Conservation (phyloP, 2,113 vertebrate genomes). For the Seriola dumerili region DNA sequence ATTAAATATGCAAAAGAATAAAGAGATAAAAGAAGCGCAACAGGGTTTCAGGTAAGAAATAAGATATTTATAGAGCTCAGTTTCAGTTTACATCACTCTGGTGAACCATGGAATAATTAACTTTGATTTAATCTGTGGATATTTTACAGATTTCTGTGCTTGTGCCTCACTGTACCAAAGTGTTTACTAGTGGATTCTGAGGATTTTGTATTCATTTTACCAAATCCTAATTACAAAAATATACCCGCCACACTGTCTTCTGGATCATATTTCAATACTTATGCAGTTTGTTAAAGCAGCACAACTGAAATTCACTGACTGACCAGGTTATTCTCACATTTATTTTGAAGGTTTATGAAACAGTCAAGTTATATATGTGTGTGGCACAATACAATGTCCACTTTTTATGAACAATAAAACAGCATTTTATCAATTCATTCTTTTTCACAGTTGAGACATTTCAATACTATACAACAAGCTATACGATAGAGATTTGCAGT, state of each 20-base stretch:
- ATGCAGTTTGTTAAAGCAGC: background rate
- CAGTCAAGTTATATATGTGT: background rate
- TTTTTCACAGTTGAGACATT: background rate
- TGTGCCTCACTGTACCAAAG: background rate
- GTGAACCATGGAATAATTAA: background rate
- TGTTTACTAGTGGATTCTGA: background rate
- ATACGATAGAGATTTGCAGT: background rate
- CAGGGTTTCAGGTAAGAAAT: background rate
- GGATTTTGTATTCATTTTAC: background rate
- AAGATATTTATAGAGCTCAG: background rate
- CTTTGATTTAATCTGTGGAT: background rate
- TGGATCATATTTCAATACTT: background rate
- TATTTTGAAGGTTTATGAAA: conserved; percentile 5
- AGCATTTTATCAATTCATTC: background rate
- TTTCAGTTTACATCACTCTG: background rate
- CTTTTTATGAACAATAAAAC: background rate
- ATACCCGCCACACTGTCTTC: background rate
- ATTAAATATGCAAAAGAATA: background rate
- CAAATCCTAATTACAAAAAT: background rate
- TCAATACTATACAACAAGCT: background rate
- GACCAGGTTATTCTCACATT: background rate
- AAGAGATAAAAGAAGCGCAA: background rate
- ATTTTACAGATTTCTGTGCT: conserved; percentile 1
- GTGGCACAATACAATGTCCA: background rate
- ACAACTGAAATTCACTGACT: background rate